Base-by-base conservation (phyloP, 2,797 vertebrate genomes). In the Tenualosa thibaudeaui region DNA sequence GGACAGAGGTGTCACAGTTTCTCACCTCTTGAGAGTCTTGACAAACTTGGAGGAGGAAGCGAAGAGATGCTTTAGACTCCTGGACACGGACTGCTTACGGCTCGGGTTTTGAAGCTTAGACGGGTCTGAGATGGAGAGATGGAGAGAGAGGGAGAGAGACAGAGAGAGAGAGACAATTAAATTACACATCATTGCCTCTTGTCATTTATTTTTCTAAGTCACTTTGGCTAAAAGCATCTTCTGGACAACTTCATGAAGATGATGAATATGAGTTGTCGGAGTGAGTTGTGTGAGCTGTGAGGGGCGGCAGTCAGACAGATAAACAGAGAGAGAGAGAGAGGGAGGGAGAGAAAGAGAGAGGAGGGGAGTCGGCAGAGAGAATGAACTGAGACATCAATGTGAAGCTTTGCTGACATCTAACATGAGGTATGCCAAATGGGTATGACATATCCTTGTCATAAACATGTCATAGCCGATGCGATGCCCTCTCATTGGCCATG, bases 11-110 rank as follows among this genome's bases (percentile, higher is more conserved):
- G 5, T 50, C 49, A 10, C 51, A 54, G 54, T 22, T 19, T 58
- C 87, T 85, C 60, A 99, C 98, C 98, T 96, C 94, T 98, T 99
- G 86, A 99, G 96, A 26, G 95, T 98, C 93, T 99, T 99, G 89
- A 99, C 96, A 93, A 99, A 99, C 93, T 99, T 99, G 94, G 97
- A 98, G 83, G 98, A 98, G 87, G 98, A 98, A 91, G 99, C 97
- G 92, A 99, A 99, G 86, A 99, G 97, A 86, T 99, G 98, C 90
- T 98, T 99, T 89, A 99, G 93, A 88, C 98, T 99, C 83, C 97
- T 95, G 85, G 98, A 99, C 50, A 99, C 97, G 0, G 98, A 99
- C 90, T 97, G 98, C 91, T 99, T 99, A 88, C 98, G 97, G 91
- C 97, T 97, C 0, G 96, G 89, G 87, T 97, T 98, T 93, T 97